Evolutionary conservation across 2,113 vertebrate species (phyloP), one percentile per base, ranked within the genome.

Genomic region (Ellobius talpinus): DNA sequence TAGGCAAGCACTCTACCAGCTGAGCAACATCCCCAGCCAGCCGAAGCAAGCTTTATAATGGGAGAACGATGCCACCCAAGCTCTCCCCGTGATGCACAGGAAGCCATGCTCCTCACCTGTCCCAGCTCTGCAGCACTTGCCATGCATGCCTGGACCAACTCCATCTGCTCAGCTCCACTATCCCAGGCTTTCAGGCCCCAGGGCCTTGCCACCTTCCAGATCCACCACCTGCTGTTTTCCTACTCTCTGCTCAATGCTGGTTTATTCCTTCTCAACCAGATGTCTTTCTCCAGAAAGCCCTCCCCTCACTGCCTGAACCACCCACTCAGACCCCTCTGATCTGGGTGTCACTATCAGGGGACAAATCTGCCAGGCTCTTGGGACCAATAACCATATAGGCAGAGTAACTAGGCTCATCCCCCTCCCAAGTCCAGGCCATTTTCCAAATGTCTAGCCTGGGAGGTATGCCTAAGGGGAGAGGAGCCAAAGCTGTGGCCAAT

Each of bases 171-270:
- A 16, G 85, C 73, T 33, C 17, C 65, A 24, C 0, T 29, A 31
- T 4, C 70, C 47, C 50, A 26, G 29, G 66, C 7, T 21, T 36
- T 0, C 0, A 0, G 42, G 68, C 7, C 92, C 82, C n/a, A 50
- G 55, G 91, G 79, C 85, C 68, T 70, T 65, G 77, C 42, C 24
- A 55, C 52, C 52, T 52, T 8, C 58, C 0, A 0, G 14, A 72
- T 24, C 31, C 16, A 16, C 39, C 16, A 4, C 72, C 77, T 16
- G 16, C 17, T 29, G 19, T 39, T 87, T 66, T 72, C 55, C 36
- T 3, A 78, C 7, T 39, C 31, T 81, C 42, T 68, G 90, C 73
- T 65, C 58, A 23, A n/a, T 19, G 55, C n/a, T 73, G 36, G 68
- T 73, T 63, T 31, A 23, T 21, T 58, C 50, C 72, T 84, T 29